phyloP scores from a whole-genome alignment of 2,888 invertebrate species.

The Carcina quercana region DNA sequence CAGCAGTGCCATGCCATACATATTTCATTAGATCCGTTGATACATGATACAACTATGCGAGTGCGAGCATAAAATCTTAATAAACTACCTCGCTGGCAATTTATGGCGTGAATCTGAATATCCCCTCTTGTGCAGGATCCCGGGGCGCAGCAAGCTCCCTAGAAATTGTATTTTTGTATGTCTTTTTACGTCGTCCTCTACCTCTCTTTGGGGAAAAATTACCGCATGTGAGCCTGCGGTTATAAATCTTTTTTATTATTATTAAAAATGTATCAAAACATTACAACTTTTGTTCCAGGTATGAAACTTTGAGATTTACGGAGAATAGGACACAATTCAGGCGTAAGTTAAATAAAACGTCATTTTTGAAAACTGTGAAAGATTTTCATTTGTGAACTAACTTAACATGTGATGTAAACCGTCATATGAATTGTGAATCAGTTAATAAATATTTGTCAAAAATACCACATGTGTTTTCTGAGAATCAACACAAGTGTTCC shows the following conservation, averaged over 20 bases:
- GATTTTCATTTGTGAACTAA: too few relatives aligned
- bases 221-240: too few relatives aligned
- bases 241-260: too few relatives aligned
- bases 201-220: neutral
- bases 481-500: conserved; percentile 4
- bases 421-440: neutral
- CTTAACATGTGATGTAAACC: too few relatives aligned
- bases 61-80: conserved; percentile 32
- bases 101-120: conserved; percentile 28
- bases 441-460: too few relatives aligned
- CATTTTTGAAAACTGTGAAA: too few relatives aligned
- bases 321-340: too few relatives aligned
- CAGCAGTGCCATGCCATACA: conserved; percentile 27
- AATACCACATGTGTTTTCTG: neutral
- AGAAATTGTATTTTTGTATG: conserved; percentile 6
- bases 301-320: too few relatives aligned
- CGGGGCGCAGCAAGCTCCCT: conserved; percentile 1
- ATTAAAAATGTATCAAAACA: too few relatives aligned
- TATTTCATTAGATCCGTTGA: conserved; percentile 34
- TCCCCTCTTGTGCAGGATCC: conserved; percentile 15
- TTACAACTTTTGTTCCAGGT: neutral
- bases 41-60: conserved; percentile 27
- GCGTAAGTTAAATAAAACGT: too few relatives aligned
- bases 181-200: neutral
- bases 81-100: conserved; percentile 27